Percentiles rank a stretch among this genome's conserved stretches.
Evolutionary conservation across 2,888 invertebrate species (phyloP).

Genomic region (Drosophila neutralis): DNA sequence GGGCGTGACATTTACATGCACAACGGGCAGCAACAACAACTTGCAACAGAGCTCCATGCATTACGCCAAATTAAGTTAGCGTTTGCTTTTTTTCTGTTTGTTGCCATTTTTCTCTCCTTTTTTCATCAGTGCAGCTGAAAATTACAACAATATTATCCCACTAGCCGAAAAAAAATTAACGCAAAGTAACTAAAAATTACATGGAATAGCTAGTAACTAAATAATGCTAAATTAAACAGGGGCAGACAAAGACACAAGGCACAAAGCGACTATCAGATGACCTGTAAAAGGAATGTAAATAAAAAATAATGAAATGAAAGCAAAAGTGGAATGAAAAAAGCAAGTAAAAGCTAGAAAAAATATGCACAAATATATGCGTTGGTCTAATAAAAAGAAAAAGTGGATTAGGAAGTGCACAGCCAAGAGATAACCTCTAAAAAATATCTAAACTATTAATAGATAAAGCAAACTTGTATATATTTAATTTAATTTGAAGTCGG

Average conservation of each 20-base stretch:
- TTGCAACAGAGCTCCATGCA: conserved; percentile 20
- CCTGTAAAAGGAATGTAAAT: not conserved
- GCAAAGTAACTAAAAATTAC: conserved; percentile 39
- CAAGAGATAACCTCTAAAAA: not conserved
- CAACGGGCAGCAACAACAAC: conserved; percentile 21
- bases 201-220: conserved; percentile 36
- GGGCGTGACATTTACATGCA: conserved; percentile 44
- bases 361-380: not conserved
- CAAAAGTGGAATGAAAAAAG: not conserved
- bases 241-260: not conserved
- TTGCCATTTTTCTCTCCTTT: not conserved
- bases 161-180: conserved; percentile 28
- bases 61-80: conserved; percentile 35
- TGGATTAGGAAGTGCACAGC: not conserved
- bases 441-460: not conserved
- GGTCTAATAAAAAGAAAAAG: not conserved
- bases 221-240: not conserved
- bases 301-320: not conserved
- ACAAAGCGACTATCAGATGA: not conserved
- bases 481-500: not conserved
- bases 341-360: not conserved
- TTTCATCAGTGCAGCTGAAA: conserved; percentile 5
- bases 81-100: conserved; percentile 10
- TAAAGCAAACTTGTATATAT: not conserved
- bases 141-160: not conserved